Evolutionary conservation across 2,888 invertebrate species (phyloP), one percentile per base, ranked within the genome.

Genomic region (Phania funesta): DNA sequence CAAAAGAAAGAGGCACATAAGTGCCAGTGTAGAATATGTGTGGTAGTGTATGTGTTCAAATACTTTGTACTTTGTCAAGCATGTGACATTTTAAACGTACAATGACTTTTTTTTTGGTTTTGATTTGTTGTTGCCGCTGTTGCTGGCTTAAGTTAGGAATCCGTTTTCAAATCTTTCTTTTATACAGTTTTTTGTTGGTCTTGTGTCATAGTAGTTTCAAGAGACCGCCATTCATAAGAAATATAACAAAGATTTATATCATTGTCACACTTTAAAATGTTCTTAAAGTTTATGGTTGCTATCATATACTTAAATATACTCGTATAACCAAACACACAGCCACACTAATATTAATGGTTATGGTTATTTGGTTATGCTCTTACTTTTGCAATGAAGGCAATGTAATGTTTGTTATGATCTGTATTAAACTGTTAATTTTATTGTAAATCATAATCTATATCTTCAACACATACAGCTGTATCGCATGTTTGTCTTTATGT

Each of bases 141-240:
- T 60, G 48, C 13, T 38, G 41, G 24, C 35, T 74, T 60, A 29
- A 65, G 38, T 44, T 64, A 38, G 70, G 77, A 82, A 74, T 64
- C 65, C 65, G 70, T 58, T 65, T 68, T 65, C 48, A 77, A 77
- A 82, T 73, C 71, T 75, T 71, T 75, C 65, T 70, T 76, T 60
- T 24, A 50, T 50, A 38, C 41, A 5, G 20, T 20, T 11, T 16
- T 48, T 4, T 7, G n/a, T n/a, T n/a, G n/a, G n/a, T 29, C 7
- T 7, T 20, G 54, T 48, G 13, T 64, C 74, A 70, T 24, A 65
- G 48, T 64, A 32, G 81, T 77, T 70, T 77, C 46, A 54, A 80
- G 71, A 80, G 64, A 81, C 81, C 77, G 82, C 78, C 78, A 78
- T 82, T 82, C 78, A 82, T 82, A 82, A 82, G 82, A 82, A 82